Evolutionary conservation across 2,888 invertebrate genomes (phyloP).

Genomic region (Drosophila ustulata): DNA sequence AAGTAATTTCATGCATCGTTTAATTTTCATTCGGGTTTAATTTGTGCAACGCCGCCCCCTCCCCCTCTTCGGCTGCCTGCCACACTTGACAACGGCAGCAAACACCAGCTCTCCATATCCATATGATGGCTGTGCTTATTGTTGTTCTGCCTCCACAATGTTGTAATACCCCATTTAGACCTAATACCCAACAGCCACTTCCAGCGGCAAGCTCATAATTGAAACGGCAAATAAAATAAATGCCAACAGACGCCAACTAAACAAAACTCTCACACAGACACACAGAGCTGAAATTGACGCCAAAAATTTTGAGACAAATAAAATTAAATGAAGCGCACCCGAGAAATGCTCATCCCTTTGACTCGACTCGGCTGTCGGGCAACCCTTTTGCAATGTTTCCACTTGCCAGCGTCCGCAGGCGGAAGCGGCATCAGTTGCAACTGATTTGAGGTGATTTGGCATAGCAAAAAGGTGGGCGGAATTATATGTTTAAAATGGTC

Average conservation of each 20-base stretch:
- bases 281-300: constrained; percentile 60
- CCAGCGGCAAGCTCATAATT: constrained; percentile 68
- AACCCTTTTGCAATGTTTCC: constrained; percentile 42
- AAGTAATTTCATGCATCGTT: constrained; percentile 84
- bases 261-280: constrained; percentile 39
- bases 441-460: background rate
- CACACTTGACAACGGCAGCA: constrained; percentile 47
- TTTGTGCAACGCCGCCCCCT: constrained; percentile 73
- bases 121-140: constrained; percentile 44
- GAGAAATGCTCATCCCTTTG: constrained; percentile 41
- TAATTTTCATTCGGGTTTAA: constrained; percentile 83
- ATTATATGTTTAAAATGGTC: background rate
- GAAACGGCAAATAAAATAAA: constrained; percentile 75
- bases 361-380: background rate
- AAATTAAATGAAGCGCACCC: constrained; percentile 81
- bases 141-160: constrained; percentile 37
- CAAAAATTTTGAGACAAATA: constrained; percentile 71
- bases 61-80: background rate
- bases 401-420: constrained; percentile 13
- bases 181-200: constrained; percentile 78
- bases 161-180: constrained; percentile 79
- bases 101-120: constrained; percentile 62
- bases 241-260: constrained; percentile 46
- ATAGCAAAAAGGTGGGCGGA: background rate
- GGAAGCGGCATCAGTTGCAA: background rate